Percentiles rank a stretch among this genome's conserved stretches.
These are phyloP conservation scores for Chelonus formosanus DNA, from an alignment of 2,888 invertebrate species.

Conservation along the genomic window DNA sequence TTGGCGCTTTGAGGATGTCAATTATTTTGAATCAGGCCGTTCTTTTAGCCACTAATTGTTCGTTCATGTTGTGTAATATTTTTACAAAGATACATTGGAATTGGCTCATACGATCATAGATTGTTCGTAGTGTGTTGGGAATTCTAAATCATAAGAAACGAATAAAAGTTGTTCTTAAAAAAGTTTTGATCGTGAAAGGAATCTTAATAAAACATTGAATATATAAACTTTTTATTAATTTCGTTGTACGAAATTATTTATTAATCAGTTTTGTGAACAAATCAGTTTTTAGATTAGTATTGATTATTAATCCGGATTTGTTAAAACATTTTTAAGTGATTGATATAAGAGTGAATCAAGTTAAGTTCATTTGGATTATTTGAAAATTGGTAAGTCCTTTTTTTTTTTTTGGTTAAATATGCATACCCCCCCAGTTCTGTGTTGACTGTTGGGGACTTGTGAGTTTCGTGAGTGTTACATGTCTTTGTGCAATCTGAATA, in stretches of 20 bases:
- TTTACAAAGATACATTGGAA: conserved; percentile 22
- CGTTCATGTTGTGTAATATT: conserved; percentile 25
- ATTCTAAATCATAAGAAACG: too few species aligned
- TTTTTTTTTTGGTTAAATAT: background rate
- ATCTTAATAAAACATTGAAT: too few species aligned
- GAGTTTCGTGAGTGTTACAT: conserved; percentile 10
- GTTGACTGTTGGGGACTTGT: background rate
- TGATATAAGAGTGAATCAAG: too few species aligned
- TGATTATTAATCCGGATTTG: too few species aligned
- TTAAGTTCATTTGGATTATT: too few species aligned
- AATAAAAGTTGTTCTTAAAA: too few species aligned
- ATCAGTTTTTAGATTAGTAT: too few species aligned
- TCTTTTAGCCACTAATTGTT: conserved; percentile 20
- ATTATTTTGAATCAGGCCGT: conserved; percentile 31
- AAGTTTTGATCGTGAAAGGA: too few species aligned
- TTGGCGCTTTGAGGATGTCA: background rate
- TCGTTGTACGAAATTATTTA: too few species aligned
- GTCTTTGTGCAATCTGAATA: conserved; percentile 24
- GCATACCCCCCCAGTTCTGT: background rate
- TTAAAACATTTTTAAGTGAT: too few species aligned
- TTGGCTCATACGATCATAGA: conserved; percentile 7
- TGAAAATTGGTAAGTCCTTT: background rate
- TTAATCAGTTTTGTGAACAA: too few species aligned
- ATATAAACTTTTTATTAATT: too few species aligned
- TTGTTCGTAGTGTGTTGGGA: conserved; percentile 18